Conservation (phyloP, 1,140 invertebrate genomes). For the Luehdorfia chinensis region DNA sequence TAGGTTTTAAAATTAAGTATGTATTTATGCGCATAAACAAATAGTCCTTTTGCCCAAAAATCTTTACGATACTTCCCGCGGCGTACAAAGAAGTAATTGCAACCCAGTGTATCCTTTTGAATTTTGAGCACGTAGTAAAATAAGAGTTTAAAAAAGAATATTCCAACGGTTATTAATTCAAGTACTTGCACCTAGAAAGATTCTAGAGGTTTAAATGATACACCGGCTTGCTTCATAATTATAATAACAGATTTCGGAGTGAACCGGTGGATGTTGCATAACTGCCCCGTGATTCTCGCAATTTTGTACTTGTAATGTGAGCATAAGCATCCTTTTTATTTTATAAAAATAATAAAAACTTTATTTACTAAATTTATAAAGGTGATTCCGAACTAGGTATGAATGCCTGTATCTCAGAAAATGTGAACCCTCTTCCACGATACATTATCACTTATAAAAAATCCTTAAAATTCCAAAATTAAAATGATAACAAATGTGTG, state of each 20-base stretch:
- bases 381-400: too few species aligned
- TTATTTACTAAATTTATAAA: too few species aligned
- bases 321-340: not conserved
- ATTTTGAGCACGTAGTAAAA: slow-evolving; percentile 1
- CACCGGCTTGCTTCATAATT: slow-evolving; percentile 9
- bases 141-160: slow-evolving; percentile 8
- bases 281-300: not conserved
- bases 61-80: not conserved
- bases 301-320: not conserved
- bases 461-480: too few species aligned
- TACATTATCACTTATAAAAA: too few species aligned
- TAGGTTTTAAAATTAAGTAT: not conserved
- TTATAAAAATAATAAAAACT: too few species aligned
- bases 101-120: slow-evolving; percentile 2
- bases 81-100: slow-evolving; percentile 3
- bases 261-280: not conserved
- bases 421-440: too few species aligned
- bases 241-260: slow-evolving; percentile 15
- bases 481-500: too few species aligned
- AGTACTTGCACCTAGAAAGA: slow-evolving; percentile 7
- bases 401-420: too few species aligned
- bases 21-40: not conserved
- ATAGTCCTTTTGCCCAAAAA: too few species aligned
- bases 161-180: slow-evolving; percentile 14
- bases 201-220: not conserved